Percentiles rank a stretch among this genome's conserved stretches.
Evolutionary conservation across 2,797 vertebrate species (phyloP).

Genomic region (Benthosema pterotum): DNA sequence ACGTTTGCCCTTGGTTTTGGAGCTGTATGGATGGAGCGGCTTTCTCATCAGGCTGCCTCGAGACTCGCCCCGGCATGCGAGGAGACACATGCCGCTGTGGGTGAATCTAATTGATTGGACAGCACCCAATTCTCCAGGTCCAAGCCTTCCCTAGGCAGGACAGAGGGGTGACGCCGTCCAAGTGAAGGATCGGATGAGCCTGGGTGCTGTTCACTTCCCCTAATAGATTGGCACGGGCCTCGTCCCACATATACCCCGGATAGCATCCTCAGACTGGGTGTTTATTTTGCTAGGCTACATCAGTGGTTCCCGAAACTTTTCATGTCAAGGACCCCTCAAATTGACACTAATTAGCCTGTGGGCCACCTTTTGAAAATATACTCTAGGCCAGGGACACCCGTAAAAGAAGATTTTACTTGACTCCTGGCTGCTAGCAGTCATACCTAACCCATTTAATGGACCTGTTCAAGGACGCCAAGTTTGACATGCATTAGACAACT

Average conservation of each 20-base stretch:
- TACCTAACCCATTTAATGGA: too few species aligned
- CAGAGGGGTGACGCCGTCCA: slow-evolving; percentile 68
- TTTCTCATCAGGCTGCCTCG: slow-evolving; percentile 73
- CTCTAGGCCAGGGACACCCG: too few species aligned
- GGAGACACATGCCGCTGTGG: slow-evolving; percentile 75
- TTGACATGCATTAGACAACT: too few species aligned
- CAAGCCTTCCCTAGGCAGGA: slow-evolving; percentile 73
- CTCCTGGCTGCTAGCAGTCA: too few species aligned
- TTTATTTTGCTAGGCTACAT: too few species aligned
- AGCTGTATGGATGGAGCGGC: slow-evolving; percentile 70
- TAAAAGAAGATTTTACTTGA: too few species aligned
- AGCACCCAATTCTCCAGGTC: slow-evolving; percentile 75
- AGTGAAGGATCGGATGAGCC: slow-evolving; percentile 69
- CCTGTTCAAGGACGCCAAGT: too few species aligned
- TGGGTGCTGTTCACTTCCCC: slow-evolving; percentile 54
- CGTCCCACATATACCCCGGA: slow-evolving; percentile 66
- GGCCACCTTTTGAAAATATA: too few species aligned
- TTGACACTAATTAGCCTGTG: too few species aligned
- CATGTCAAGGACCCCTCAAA: too few species aligned
- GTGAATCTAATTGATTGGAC: slow-evolving; percentile 82
- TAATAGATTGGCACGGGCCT: slow-evolving; percentile 71
- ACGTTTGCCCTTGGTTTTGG: slow-evolving; percentile 77
- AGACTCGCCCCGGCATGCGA: slow-evolving; percentile 75
- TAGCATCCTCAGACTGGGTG: slow-evolving; percentile 53
- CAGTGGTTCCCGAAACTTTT: not conserved